Evolutionary conservation across 2,113 vertebrate genomes (phyloP).

Genomic region (Oxygymnocypris stewartii): DNA sequence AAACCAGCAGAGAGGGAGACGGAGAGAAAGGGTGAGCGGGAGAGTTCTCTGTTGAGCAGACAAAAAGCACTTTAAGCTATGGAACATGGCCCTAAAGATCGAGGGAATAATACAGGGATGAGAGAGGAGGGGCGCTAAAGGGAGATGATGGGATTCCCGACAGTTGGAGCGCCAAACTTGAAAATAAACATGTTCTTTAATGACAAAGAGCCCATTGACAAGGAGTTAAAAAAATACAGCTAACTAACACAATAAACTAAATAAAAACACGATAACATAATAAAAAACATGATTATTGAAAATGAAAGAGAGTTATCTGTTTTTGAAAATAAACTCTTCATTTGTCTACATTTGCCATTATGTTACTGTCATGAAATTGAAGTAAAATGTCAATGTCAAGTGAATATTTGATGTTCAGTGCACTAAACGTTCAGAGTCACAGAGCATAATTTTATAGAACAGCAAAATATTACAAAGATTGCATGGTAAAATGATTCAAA

Average conservation of each 20-base stretch:
- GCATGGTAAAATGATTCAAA: background rate
- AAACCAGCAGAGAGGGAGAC: constrained; percentile 73
- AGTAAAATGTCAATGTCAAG: background rate
- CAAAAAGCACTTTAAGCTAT: constrained; percentile 55
- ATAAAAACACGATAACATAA: too few relatives aligned
- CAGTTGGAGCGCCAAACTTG: constrained; percentile 76
- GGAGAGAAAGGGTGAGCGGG: constrained; percentile 40
- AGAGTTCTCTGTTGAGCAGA: constrained; percentile 48
- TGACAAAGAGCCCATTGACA: constrained; percentile 84
- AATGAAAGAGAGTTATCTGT: too few relatives aligned
- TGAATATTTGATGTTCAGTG: background rate
- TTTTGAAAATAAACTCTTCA: too few relatives aligned
- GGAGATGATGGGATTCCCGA: constrained; percentile 68
- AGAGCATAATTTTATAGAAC: background rate
- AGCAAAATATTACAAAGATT: background rate
- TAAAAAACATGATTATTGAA: too few relatives aligned
- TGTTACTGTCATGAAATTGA: background rate
- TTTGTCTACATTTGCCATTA: too few relatives aligned
- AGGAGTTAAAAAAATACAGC: too few relatives aligned
- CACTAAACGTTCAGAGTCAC: background rate
- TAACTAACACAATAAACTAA: too few relatives aligned
- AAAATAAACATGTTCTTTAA: constrained; percentile 82
- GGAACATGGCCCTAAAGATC: constrained; percentile 45
- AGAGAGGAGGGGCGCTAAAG: constrained; percentile 17
- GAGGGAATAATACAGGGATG: constrained; percentile 16